Percentiles rank a stretch among this genome's conserved stretches.
These are phyloP conservation scores for Hystrix cristata DNA, from an alignment of 2,113 vertebrate species.

Conservation along the genomic window DNA sequence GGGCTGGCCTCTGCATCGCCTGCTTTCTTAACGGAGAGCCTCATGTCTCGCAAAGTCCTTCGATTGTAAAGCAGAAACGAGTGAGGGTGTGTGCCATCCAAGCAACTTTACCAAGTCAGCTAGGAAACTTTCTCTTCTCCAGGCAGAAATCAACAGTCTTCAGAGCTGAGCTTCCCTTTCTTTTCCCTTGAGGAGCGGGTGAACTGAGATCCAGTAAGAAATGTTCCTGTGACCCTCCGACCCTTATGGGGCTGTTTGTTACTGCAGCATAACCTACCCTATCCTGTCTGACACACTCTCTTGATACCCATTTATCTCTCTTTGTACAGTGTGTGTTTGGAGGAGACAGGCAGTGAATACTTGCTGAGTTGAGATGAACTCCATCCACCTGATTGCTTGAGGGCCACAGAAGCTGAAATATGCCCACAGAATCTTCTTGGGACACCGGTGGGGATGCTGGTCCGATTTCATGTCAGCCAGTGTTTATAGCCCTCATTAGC, in stretches of 20 bases:
- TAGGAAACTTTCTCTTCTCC: neutral
- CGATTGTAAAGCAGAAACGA: neutral
- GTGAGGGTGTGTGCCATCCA: neutral
- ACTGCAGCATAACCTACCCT: rapidly evolving
- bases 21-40: neutral
- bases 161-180: neutral
- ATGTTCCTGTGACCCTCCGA: neutral
- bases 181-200: neutral
- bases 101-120: neutral
- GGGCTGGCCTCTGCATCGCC: rapidly evolving
- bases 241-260: neutral
- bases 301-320: neutral
- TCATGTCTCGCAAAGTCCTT: neutral
- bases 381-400: neutral
- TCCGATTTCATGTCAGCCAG: neutral
- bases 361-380: neutral
- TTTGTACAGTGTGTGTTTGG: rapidly evolving
- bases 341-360: neutral
- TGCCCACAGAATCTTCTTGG: neutral
- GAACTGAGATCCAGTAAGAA: neutral
- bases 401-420: neutral
- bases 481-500: conserved; percentile 18
- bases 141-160: neutral
- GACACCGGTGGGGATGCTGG: neutral
- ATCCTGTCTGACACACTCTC: neutral